These are phyloP conservation scores for Lasioglossum villosulum DNA, from an alignment of 2,888 invertebrate genomes.

Conservation along the genomic window DNA sequence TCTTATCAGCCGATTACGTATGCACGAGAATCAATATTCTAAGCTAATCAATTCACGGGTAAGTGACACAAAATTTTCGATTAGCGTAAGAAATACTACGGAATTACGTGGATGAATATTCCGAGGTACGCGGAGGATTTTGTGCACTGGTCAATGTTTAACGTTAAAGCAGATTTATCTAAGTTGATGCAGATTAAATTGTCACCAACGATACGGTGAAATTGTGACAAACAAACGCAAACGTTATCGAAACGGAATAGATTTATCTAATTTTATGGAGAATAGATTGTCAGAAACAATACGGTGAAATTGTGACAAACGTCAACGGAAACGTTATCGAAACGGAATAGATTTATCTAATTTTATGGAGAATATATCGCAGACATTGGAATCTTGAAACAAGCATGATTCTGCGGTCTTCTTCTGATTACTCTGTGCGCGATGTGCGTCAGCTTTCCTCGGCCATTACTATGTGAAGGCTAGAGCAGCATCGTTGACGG, in stretches of 20 bases:
- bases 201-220: neutral
- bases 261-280: no score
- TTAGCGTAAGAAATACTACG: neutral
- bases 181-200: neutral
- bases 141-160: no score
- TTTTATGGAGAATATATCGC: neutral
- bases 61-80: neutral
- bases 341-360: no score
- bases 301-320: neutral
- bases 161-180: no score
- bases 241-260: no score
- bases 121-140: no score
- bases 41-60: no score
- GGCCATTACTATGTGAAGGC: neutral
- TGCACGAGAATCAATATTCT: no score
- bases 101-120: no score
- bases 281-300: neutral
- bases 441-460: neutral
- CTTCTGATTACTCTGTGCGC: neutral
- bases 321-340: neutral
- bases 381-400: neutral
- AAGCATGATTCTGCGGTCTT: neutral
- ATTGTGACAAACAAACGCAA: neutral
- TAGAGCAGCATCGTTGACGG: neutral
- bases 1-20: neutral